Conservation (phyloP, 2,888 invertebrate species). For the Clepsis dumicolana region DNA sequence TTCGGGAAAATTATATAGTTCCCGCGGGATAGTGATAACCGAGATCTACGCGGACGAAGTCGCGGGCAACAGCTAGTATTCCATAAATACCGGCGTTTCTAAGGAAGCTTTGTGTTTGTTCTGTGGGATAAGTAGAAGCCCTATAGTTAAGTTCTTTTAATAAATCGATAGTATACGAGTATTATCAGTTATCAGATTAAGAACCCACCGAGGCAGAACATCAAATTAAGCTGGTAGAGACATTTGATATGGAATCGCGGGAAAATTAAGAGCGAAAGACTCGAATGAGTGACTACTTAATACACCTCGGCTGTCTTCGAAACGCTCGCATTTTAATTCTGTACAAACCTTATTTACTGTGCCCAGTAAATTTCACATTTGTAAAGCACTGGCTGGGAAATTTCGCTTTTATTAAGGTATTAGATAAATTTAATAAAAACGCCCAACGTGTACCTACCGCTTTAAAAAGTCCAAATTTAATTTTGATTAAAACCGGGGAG, state of each 20-base stretch:
- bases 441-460: constrained; percentile 32
- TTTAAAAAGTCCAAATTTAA: constrained; percentile 35
- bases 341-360: background rate
- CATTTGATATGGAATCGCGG: background rate
- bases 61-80: no score
- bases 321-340: background rate
- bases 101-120: no score
- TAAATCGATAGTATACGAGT: no score
- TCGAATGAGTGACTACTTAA: background rate
- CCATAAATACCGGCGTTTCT: no score
- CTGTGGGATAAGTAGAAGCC: no score
- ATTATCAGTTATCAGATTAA: background rate
- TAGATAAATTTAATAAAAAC: constrained; percentile 40
- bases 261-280: background rate
- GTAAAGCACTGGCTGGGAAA: constrained; percentile 18
- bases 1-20: no score
- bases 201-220: background rate
- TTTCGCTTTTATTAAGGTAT: constrained; percentile 33
- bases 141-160: no score
- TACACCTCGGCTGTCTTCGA: background rate
- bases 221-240: background rate
- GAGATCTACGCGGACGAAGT: no score
- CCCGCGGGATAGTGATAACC: no score
- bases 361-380: constrained; percentile 27
- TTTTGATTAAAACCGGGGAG: constrained; percentile 40